Evolutionary conservation across 2,888 invertebrate genomes (phyloP), one percentile per base, ranked within the genome.

Genomic region (Oxyteleia sp.): DNA sequence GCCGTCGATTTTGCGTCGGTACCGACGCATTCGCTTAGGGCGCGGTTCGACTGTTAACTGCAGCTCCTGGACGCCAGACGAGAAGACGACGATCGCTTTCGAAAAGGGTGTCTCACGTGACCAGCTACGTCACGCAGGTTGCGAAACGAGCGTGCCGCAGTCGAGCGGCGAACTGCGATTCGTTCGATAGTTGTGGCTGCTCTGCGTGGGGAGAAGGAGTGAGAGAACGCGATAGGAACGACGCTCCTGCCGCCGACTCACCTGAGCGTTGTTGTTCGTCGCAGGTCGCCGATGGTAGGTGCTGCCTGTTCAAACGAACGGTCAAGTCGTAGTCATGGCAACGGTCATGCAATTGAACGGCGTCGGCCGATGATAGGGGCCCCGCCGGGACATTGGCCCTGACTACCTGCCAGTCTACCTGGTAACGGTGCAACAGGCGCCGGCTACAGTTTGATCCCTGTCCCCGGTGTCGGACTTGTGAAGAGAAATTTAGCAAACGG

Each of bases 111-210:
- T 35, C 63, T 92, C 93, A 93, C 93, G 92, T 93, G 92, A 92
- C 87, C 82, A 66, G 53, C 81, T 88, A 91, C 92, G 91, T 91
- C 91, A 93, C 90, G 88, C 92, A 90, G 91, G 91, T 93, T 93
- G 93, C 90, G 91, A 93, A 93, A 93, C 92, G 92, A 93, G 92
- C 92, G 92, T 81, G 69, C 81, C 74, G 81, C 81, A 59, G 71
- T 59, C 82, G 47, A 66, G 32, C 75, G 82, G 15, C 61, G 68
- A 35, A 80, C 80, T 80, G 61, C 80, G 72, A 80, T 80, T 51
- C 79, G 79, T 18, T 74, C 74, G 51, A 18, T 32, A 26, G 41
- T 38, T 32, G 66, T 20, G 57, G 63, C 20, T 18, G 47, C 11
- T 26, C 13, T 35, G 61, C 38, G 79, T 29, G 71, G 63, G 69